Evolutionary conservation across 2,888 invertebrate genomes (phyloP), one percentile per base, ranked within the genome.

Genomic region (Synanthedon formicaeformis): DNA sequence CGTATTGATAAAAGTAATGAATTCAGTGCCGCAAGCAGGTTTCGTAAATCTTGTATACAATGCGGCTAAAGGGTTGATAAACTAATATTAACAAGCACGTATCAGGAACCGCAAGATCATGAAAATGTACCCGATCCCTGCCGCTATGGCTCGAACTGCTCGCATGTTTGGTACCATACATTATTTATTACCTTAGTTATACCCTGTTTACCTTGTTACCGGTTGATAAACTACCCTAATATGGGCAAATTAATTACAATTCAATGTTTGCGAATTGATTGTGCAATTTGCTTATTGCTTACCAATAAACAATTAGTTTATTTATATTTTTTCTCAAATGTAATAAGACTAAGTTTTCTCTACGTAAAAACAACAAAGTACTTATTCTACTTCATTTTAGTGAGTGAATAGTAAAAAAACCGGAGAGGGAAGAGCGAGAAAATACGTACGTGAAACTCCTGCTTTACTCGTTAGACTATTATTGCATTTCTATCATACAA

Each of bases 91-190:
- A 78, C 80, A 75, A 71, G 80, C 76, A 75, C 72, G 77, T 77
- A 81, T 80, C 76, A 71, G 68, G 73, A 78, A 84, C 85, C 86
- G 81, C 86, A 86, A 75, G 77, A 84, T 85, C 83, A 82, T 81
- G 85, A 84, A 85, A 86, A 83, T 78, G 79, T 79, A 74, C 73
- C 74, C 69, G 75, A 80, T 76, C 81, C 80, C 81, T 78, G 75
- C 74, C 70, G 70, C 71, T 69, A 67, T 71, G 70, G 73, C 66
- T 71, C 73, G 78, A 75, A 78, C 34, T 81, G 80, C 81, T 81
- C 80, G 74, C 71, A 78, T 79, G 79, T 82, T 81, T 80, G 75
- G 70, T 73, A 72, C 71, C 72, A 78, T 85, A 78, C 78, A 85
- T 85, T 83, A 86, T 86, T 84, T 84, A 84, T 85, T 70, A 77